Percentiles rank a stretch among this genome's conserved stretches.
These are phyloP conservation scores for Chrysocyon brachyurus DNA, from an alignment of 2,797 vertebrate species.

Conservation along the genomic window DNA sequence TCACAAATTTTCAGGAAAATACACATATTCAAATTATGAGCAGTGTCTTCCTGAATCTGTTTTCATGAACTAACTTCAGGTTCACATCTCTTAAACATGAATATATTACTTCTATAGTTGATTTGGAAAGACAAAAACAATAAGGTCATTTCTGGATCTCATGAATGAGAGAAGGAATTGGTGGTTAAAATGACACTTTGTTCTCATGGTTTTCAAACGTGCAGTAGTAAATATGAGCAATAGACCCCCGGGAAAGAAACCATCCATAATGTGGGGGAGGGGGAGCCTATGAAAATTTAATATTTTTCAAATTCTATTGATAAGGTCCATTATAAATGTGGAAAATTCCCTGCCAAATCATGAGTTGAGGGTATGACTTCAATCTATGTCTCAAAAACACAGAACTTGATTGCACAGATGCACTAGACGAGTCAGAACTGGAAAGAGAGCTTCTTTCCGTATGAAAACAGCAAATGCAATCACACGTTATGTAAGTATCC, in stretches of 20 bases:
- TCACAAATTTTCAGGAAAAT: conserved; percentile 25
- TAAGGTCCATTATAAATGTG: background rate
- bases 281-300: background rate
- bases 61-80: background rate
- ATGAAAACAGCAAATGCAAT: background rate
- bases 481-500: background rate
- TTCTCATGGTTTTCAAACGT: background rate
- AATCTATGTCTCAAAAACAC: background rate
- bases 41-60: background rate
- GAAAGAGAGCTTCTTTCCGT: background rate
- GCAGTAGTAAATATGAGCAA: background rate
- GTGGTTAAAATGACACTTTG: background rate
- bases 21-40: background rate
- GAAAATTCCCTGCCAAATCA: background rate
- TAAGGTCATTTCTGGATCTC: background rate
- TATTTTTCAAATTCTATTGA: background rate
- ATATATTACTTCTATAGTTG: background rate
- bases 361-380: background rate
- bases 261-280: background rate
- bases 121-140: background rate
- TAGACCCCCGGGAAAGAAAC: background rate
- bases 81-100: background rate
- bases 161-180: background rate
- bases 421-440: background rate
- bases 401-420: background rate